Conservation (phyloP, 2,888 invertebrate species). For the Cordilura impudica region DNA sequence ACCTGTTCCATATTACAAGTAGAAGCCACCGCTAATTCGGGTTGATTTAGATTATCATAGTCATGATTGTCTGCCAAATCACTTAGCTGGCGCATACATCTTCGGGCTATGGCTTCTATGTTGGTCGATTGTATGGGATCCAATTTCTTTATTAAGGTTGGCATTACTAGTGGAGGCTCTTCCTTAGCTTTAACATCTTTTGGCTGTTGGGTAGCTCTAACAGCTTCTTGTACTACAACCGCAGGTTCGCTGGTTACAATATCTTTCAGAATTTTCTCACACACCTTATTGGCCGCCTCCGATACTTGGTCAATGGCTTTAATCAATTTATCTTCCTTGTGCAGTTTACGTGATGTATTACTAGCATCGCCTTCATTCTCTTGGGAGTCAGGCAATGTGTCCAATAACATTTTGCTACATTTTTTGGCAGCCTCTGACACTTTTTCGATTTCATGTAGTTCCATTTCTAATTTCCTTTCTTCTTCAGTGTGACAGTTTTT, state of each 20-base stretch:
- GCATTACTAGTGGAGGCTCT: constrained; percentile 68
- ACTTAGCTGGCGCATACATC: constrained; percentile 77
- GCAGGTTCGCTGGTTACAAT: constrained; percentile 75
- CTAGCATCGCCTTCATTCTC: constrained; percentile 29
- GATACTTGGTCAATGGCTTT: constrained; percentile 76
- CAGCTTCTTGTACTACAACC: constrained; percentile 71
- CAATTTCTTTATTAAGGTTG: constrained; percentile 78
- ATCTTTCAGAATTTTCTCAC: constrained; percentile 75
- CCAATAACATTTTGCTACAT: constrained; percentile 78
- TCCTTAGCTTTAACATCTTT: constrained; percentile 1
- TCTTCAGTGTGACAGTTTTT: constrained; percentile 67
- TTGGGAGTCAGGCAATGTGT: constrained; percentile 73
- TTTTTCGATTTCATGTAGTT: constrained; percentile 77
- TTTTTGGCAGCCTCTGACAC: constrained; percentile 79
- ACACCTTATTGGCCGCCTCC: constrained; percentile 75
- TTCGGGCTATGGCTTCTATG: constrained; percentile 79
- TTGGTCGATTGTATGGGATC: constrained; percentile 79
- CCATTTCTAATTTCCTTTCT: constrained; percentile 70
- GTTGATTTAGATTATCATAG: constrained; percentile 76
- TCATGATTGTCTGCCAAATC: constrained; percentile 75
- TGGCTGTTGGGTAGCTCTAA: constrained; percentile 68
- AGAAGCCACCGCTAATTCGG: constrained; percentile 54
- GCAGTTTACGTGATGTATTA: constrained; percentile 68
- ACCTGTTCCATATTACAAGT: constrained; percentile 58
- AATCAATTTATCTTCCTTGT: constrained; percentile 74